Percentiles rank a stretch among this genome's conserved stretches.
Evolutionary conservation across 2,797 vertebrate species (phyloP).

Genomic region (Peromyscus aztecus): DNA sequence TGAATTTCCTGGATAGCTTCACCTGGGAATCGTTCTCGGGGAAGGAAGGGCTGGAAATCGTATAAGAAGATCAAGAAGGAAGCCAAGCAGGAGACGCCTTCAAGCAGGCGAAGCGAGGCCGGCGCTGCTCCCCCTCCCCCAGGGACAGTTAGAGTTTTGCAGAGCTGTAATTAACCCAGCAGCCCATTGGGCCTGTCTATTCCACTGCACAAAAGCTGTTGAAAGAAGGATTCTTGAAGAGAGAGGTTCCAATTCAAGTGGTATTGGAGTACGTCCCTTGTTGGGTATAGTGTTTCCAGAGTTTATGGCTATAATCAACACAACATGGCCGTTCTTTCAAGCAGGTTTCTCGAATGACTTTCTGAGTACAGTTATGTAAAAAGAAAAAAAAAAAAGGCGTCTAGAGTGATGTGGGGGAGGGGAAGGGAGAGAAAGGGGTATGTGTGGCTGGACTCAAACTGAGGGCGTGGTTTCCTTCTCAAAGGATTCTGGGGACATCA

Average conservation of each 20-base stretch:
- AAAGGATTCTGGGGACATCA: slow-evolving; percentile 29
- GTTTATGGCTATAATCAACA: slow-evolving; percentile 82
- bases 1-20: slow-evolving; percentile 77
- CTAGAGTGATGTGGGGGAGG: not conserved
- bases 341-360: slow-evolving; percentile 75
- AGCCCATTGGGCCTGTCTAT: slow-evolving; percentile 82
- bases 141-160: slow-evolving; percentile 78
- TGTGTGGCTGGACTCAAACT: slow-evolving; percentile 38
- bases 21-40: slow-evolving; percentile 65
- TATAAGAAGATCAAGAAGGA: slow-evolving; percentile 81
- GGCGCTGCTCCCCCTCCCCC: slow-evolving; percentile 56
- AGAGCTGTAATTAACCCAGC: slow-evolving; percentile 85
- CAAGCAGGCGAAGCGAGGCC: slow-evolving; percentile 75
- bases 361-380: slow-evolving; percentile 67
- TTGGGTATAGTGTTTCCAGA: slow-evolving; percentile 80
- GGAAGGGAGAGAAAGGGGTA: not conserved
- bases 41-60: slow-evolving; percentile 78
- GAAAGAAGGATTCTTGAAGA: slow-evolving; percentile 83
- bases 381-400: slow-evolving; percentile 36
- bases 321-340: slow-evolving; percentile 78
- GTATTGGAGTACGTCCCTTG: slow-evolving; percentile 81
- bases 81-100: slow-evolving; percentile 83
- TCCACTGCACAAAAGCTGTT: slow-evolving; percentile 81
- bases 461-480: slow-evolving; percentile 63
- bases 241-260: slow-evolving; percentile 80